A percentile compares a stretch with the other conserved stretches of the same genome.
Evolutionary conservation across 2,888 invertebrate genomes (phyloP).

Genomic region (Pterostichus madidus): DNA sequence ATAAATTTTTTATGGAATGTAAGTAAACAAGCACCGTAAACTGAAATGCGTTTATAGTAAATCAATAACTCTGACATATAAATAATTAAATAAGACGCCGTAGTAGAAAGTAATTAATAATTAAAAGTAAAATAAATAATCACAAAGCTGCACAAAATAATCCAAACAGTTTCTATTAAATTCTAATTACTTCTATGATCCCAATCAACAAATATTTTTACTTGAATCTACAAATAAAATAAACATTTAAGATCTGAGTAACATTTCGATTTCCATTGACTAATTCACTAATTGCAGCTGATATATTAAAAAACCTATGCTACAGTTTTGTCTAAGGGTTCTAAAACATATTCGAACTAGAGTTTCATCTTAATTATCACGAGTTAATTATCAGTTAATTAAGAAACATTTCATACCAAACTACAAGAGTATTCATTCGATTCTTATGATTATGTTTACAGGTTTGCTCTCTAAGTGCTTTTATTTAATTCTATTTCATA

Average conservation of each 20-base stretch:
- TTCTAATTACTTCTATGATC: conserved; percentile 49
- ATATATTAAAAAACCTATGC: conserved; percentile 64
- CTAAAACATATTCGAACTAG: conserved; percentile 61
- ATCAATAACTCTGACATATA: conserved; percentile 24
- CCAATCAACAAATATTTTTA: conserved; percentile 54
- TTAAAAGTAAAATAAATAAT: conserved; percentile 35
- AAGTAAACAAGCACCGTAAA: conserved; percentile 61
- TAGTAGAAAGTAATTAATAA: background rate
- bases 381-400: conserved; percentile 22
- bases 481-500: conserved; percentile 52
- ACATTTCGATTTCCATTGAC: conserved; percentile 49
- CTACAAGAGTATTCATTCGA: conserved; percentile 56
- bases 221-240: conserved; percentile 55
- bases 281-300: conserved; percentile 59
- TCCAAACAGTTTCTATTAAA: background rate
- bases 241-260: conserved; percentile 61
- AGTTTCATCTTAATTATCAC: conserved; percentile 54
- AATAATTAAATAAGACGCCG: conserved; percentile 30
- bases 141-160: conserved; percentile 54
- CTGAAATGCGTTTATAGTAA: conserved; percentile 21
- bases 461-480: conserved; percentile 12
- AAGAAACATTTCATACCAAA: conserved; percentile 63
- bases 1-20: conserved; percentile 49
- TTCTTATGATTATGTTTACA: conserved; percentile 42
- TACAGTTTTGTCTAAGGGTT: conserved; percentile 39